Base-by-base conservation (phyloP, 2,113 vertebrate genomes). In the Colinus virginianus region DNA sequence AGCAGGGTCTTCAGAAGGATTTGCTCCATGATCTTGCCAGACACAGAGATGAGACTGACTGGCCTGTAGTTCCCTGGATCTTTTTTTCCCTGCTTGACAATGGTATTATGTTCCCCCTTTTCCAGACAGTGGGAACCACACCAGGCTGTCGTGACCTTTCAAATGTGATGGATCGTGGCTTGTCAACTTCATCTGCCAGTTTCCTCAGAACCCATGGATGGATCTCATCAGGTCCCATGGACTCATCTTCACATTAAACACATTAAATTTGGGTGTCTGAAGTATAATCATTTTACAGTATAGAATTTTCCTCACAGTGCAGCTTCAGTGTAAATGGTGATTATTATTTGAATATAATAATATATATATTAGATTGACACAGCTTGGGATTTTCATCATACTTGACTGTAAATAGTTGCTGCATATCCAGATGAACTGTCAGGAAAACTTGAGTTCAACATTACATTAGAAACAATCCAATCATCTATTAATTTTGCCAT, bases 181-280 rank as follows among this genome's bases (percentile, higher is more conserved):
- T 53, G 51, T 14, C 14, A 53, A 28, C 26, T 28, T 53, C 14
- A 53, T 53, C 26, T 53, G 51, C 51, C 51, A 53, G 14, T 53
- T 53, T 26, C 51, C 14, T 53, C 51, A 53, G 26, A 53, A 53
- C 14, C 25, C 51, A 28, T 16, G 14, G 51, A 53, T 53, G 26
- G 51, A 53, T 28, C 14, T 17, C 9, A 15, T 53, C 51, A 53
- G 51, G 51, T 53, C 51, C 51, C 26, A 53, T 53, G 51, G 63
- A 84, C 11, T 78, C 28, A 34, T 71, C 70, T 89, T 91, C 25
- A 23, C 61, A 28, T 61, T 28, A 78, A 68, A 87, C 63, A 5
- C 51, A 78, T 91, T 67, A 91, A 84, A 93, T 72, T 63, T 38
- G 87, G 46, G 42, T 93, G 78, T 72, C 55, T 69, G 40, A 87